These are phyloP conservation scores for Elanus axillaris DNA, from an alignment of 2,113 vertebrate genomes.

Conservation along the genomic window DNA sequence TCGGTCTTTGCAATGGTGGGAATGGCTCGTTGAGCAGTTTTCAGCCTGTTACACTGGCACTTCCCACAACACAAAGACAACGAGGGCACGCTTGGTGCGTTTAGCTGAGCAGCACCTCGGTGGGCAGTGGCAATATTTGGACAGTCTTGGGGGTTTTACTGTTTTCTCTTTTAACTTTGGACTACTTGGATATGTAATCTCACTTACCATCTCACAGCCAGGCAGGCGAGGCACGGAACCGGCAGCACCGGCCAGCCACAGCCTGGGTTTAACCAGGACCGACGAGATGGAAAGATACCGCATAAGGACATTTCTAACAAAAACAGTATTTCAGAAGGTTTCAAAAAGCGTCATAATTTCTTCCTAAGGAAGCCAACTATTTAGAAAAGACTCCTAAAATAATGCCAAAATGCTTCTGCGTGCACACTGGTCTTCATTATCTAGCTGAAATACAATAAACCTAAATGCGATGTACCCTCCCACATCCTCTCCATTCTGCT, in stretches of 20 bases:
- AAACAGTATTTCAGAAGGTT: not conserved
- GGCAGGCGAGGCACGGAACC: not conserved
- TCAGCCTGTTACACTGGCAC: not conserved
- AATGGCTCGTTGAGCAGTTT: not conserved
- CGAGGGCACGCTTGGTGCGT: not conserved
- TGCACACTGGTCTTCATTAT: not conserved
- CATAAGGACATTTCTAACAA: not conserved
- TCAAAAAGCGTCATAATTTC: not conserved
- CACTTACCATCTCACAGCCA: fast-evolving
- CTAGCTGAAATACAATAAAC: not conserved
- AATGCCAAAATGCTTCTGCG: not conserved
- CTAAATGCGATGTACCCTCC: not conserved
- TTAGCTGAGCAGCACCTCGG: not conserved
- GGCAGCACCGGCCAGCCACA: not conserved
- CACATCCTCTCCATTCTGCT: not conserved
- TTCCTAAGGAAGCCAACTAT: not conserved
- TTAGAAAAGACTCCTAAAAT: not conserved
- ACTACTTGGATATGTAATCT: not conserved
- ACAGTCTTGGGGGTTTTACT: not conserved
- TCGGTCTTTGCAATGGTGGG: not conserved
- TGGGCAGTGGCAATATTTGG: not conserved
- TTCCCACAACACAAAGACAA: not conserved
- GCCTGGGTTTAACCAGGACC: not conserved
- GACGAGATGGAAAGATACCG: not conserved
- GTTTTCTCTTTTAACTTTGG: not conserved